Percentiles rank a stretch among this genome's conserved stretches.
Evolutionary conservation across 2,888 invertebrate species (phyloP).

Genomic region (Cryptus armator): DNA sequence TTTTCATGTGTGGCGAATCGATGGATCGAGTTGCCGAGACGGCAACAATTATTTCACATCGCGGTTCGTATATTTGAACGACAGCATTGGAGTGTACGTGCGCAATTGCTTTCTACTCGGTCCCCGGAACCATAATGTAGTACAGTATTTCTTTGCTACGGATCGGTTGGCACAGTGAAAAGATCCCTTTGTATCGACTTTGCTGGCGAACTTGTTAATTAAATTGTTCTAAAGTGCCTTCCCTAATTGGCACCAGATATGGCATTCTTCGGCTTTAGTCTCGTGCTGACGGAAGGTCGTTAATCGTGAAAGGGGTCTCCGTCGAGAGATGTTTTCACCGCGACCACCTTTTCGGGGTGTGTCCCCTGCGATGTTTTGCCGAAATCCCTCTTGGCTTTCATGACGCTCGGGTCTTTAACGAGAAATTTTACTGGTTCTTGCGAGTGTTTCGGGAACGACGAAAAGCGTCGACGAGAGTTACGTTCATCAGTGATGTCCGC

Average conservation of each 20-base stretch:
- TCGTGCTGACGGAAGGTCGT: slow-evolving; percentile 35
- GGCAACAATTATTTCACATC: slow-evolving; percentile 57
- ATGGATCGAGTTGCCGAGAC: slow-evolving; percentile 41
- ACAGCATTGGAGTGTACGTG: background rate
- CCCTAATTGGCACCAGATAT: slow-evolving; percentile 57
- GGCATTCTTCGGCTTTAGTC: slow-evolving; percentile 30
- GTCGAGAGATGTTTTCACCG: slow-evolving; percentile 19
- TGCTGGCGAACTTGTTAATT: slow-evolving; percentile 53
- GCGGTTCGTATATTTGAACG: slow-evolving; percentile 46
- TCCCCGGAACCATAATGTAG: slow-evolving; percentile 5
- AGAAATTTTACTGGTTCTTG: slow-evolving; percentile 31
- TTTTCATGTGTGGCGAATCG: slow-evolving; percentile 35
- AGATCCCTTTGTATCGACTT: background rate
- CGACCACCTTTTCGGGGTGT: slow-evolving; percentile 17
- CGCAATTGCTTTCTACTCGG: slow-evolving; percentile 4
- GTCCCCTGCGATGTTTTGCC: slow-evolving; percentile 1
- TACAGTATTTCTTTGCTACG: background rate
- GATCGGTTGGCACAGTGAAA: background rate
- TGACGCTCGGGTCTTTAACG: slow-evolving; percentile 10
- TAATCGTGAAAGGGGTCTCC: slow-evolving; percentile 17
- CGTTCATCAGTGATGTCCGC: background rate
- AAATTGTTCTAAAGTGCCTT: slow-evolving; percentile 62
- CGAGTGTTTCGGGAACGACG: background rate
- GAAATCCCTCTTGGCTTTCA: slow-evolving; percentile 39
- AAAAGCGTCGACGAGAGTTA: slow-evolving; percentile 6